Percentiles rank a stretch among this genome's conserved stretches.
These are phyloP conservation scores for Eubucco bourcierii DNA, from an alignment of 2,113 vertebrate species.

Conservation along the genomic window DNA sequence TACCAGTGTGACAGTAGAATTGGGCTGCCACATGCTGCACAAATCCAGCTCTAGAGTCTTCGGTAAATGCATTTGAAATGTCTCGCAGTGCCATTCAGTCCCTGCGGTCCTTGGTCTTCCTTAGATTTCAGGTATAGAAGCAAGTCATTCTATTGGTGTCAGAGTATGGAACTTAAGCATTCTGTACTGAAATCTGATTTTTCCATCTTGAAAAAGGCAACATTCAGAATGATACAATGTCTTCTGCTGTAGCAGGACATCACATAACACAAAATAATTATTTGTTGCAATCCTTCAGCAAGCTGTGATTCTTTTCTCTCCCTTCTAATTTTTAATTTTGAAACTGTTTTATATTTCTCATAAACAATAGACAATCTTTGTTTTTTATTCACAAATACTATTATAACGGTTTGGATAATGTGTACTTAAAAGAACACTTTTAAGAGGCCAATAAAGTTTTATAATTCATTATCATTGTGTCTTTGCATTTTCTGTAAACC, in stretches of 20 bases:
- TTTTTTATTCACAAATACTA: constrained; percentile 59
- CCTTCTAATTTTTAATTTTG: not conserved
- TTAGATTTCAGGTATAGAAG: not conserved
- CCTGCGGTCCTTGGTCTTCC: not conserved
- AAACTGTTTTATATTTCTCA: constrained; percentile 39
- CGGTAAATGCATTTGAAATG: not conserved
- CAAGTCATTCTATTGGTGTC: not conserved
- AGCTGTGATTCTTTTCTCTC: constrained; percentile 1
- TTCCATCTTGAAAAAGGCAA: not conserved
- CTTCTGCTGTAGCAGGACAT: not conserved
- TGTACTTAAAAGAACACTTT: constrained; percentile 9
- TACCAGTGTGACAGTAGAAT: not conserved
- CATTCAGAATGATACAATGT: not conserved
- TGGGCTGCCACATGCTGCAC: not conserved
- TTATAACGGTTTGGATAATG: constrained; percentile 48
- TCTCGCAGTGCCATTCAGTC: not conserved
- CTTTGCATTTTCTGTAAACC: constrained; percentile 45
- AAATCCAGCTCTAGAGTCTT: not conserved
- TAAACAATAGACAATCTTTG: constrained; percentile 51
- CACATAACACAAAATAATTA: not conserved
- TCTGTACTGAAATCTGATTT: not conserved
- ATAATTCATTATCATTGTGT: constrained; percentile 58
- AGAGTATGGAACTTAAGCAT: not conserved
- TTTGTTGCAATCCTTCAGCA: constrained; percentile 47
- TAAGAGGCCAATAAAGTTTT: constrained; percentile 76